Conservation (phyloP, 2,888 invertebrate genomes). For the Thecophora atra region DNA sequence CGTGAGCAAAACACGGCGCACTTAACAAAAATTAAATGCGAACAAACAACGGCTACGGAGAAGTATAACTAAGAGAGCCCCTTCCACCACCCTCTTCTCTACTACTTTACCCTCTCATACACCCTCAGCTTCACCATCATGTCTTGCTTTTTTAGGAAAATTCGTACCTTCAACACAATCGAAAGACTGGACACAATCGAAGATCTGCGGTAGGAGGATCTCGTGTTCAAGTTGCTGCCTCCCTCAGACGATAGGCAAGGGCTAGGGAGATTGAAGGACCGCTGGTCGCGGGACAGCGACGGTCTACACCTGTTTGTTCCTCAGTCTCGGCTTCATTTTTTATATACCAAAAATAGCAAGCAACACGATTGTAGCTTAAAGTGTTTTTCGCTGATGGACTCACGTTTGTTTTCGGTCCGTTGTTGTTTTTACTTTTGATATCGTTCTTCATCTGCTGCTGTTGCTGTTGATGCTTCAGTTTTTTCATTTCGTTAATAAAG, state of each 20-base stretch:
- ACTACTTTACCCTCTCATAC: too few relatives aligned
- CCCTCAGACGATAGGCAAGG: too few relatives aligned
- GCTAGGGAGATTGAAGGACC: not conserved
- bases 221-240: too few relatives aligned
- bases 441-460: not conserved
- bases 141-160: too few relatives aligned
- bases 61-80: not conserved
- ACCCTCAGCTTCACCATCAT: too few relatives aligned
- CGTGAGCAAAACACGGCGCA: constrained; percentile 10
- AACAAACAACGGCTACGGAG: not conserved
- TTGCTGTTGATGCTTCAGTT: constrained; percentile 5
- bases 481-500: constrained; percentile 55
- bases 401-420: not conserved
- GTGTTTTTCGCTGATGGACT: not conserved
- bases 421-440: constrained; percentile 8
- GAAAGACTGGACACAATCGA: too few relatives aligned
- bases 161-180: too few relatives aligned
- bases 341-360: not conserved
- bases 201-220: too few relatives aligned
- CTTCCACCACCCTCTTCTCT: too few relatives aligned
- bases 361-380: not conserved
- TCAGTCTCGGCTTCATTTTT: too few relatives aligned
- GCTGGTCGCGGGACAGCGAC: not conserved
- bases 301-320: not conserved
- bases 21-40: not conserved